These are phyloP conservation scores for Dendronephthya gigantea DNA, from an alignment of 64 coral and sea anemone genomes.

Conservation along the genomic window DNA sequence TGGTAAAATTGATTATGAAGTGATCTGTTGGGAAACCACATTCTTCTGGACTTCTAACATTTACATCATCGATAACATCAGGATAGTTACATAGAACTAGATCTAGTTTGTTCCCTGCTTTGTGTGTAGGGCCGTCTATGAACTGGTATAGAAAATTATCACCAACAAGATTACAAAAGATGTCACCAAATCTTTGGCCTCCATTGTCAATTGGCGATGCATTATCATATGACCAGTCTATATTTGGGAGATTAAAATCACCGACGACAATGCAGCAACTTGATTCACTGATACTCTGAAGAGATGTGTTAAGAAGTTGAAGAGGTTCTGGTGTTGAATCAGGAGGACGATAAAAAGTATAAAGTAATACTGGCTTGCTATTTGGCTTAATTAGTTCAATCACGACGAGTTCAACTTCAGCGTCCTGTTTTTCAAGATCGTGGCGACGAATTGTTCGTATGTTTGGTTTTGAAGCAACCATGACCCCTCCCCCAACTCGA, in stretches of 20 bases:
- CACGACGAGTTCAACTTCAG: neutral
- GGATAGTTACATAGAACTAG: neutral
- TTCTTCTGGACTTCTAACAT: neutral
- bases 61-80: neutral
- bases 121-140: neutral
- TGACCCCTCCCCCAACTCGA: neutral
- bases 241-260: too few species aligned
- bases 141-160: neutral
- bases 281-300: too few species aligned
- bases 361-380: neutral
- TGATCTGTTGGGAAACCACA: neutral
- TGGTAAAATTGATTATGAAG: neutral
- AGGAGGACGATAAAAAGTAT: constrained; percentile 4
- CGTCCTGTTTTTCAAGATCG: neutral
- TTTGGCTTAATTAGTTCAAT: too few species aligned
- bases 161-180: neutral
- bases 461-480: neutral
- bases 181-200: too few species aligned
- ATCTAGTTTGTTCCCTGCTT: neutral
- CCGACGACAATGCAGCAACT: too few species aligned
- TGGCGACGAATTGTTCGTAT: neutral
- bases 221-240: too few species aligned
- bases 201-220: too few species aligned
- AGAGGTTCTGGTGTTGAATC: too few species aligned
- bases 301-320: too few species aligned